Evolutionary conservation across 1,140 invertebrate species (phyloP).

Genomic region (Caenorhabditis remanei): DNA sequence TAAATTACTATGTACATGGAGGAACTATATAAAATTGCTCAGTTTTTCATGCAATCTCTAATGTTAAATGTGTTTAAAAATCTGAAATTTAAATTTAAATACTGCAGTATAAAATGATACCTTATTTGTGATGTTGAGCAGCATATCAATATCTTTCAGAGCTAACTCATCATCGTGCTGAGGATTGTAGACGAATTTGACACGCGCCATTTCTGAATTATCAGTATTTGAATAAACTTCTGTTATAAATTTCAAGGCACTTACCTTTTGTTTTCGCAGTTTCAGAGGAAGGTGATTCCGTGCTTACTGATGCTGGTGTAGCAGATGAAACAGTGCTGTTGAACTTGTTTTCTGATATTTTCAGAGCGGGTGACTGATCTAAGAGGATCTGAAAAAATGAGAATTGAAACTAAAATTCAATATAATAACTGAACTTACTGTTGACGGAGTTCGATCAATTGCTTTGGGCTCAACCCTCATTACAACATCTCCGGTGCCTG

Average conservation of each 20-base stretch:
- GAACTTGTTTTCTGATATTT: conserved; percentile 28
- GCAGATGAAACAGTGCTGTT: not conserved
- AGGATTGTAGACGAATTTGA: conserved; percentile 57
- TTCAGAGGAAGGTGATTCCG: not conserved
- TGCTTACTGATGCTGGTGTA: not conserved
- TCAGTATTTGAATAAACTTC: not conserved
- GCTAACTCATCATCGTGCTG: conserved; percentile 51
- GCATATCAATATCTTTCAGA: conserved; percentile 25
- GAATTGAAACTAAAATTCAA: not conserved
- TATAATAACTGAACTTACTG: not conserved
- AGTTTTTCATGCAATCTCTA: no score
- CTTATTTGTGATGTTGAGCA: conserved; percentile 14
- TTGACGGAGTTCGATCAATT: conserved; percentile 38
- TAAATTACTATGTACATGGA: not conserved
- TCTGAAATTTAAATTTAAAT: not conserved
- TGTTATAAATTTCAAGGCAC: not conserved
- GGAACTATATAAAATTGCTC: no score
- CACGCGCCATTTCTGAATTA: conserved; percentile 51
- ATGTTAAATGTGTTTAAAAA: no score
- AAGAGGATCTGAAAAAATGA: not conserved
- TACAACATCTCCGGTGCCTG: conserved; percentile 3
- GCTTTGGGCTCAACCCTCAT: conserved; percentile 30
- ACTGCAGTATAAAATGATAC: not conserved
- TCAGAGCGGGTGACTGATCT: not conserved
- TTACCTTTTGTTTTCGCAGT: conserved; percentile 24